These are phyloP conservation scores for Dermochelys coriacea DNA, from an alignment of 2,797 vertebrate genomes.

Conservation along the genomic window DNA sequence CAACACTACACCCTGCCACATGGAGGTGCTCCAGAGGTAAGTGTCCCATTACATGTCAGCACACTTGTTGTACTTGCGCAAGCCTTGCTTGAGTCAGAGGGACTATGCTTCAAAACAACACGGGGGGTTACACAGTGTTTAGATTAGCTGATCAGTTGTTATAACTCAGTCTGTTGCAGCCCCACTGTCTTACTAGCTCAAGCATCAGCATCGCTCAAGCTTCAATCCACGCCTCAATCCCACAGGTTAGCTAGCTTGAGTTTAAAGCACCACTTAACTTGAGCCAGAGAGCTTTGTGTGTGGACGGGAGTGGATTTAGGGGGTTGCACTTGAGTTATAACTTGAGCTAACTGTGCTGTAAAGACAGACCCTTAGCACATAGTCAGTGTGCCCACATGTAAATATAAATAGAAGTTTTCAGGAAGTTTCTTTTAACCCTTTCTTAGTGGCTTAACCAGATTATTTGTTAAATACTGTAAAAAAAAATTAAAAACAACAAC, in stretches of 20 bases:
- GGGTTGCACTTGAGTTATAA: background rate
- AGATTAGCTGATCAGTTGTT: background rate
- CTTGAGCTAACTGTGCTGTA: background rate
- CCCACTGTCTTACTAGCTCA: background rate
- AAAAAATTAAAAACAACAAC: conserved; percentile 6
- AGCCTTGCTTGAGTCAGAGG: background rate
- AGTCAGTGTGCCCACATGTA: background rate
- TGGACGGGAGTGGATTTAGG: background rate
- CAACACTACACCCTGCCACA: background rate
- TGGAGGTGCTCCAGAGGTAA: background rate
- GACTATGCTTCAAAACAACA: background rate
- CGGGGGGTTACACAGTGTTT: background rate
- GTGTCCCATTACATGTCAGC: background rate
- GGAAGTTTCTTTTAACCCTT: conserved; percentile 26
- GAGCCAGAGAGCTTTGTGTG: background rate
- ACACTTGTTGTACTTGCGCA: background rate
- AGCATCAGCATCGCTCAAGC: background rate
- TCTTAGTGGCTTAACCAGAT: background rate
- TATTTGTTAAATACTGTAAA: conserved; percentile 21
- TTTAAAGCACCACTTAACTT: background rate
- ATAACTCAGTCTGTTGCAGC: background rate
- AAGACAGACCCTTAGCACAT: background rate
- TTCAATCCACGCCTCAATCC: background rate
- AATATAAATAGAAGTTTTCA: background rate
- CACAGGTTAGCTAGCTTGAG: background rate